Percentiles rank a stretch among this genome's conserved stretches.
These are phyloP conservation scores for Parazoanthus darwini DNA, from an alignment of 92 coral and sea anemone genomes.

Conservation along the genomic window DNA sequence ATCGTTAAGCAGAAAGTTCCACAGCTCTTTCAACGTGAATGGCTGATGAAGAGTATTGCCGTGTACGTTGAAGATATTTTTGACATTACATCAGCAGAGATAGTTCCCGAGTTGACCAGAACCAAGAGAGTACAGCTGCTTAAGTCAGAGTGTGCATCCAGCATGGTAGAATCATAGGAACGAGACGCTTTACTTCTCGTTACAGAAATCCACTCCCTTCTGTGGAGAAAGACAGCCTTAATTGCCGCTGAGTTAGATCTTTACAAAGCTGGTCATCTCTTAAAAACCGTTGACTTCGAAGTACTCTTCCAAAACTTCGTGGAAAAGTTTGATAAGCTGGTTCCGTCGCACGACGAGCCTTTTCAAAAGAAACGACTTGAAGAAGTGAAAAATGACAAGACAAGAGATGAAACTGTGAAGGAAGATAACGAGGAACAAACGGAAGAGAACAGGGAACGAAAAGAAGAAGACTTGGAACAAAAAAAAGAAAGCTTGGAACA, in stretches of 20 bases:
- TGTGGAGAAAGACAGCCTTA: constrained; percentile 69
- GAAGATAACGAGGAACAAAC: constrained; percentile 20
- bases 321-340: constrained; percentile 25
- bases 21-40: constrained; percentile 55
- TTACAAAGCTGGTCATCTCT: constrained; percentile 45
- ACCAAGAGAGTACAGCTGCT: constrained; percentile 60
- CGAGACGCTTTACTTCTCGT: constrained; percentile 45
- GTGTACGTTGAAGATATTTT: constrained; percentile 82
- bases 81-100: constrained; percentile 68
- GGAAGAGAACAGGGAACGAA: neutral
- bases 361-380: neutral
- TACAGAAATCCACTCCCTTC: constrained; percentile 67
- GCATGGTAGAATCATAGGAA: constrained; percentile 45
- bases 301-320: neutral
- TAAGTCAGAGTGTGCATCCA: constrained; percentile 66
- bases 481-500: neutral
- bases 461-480: neutral
- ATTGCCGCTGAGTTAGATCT: constrained; percentile 66
- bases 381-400: constrained; percentile 5
- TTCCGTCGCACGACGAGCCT: neutral
- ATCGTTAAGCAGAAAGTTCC: constrained; percentile 66
- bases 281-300: constrained; percentile 13
- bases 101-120: constrained; percentile 56
- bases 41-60: constrained; percentile 43
- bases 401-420: constrained; percentile 3